Evolutionary conservation across 1,140 invertebrate species (phyloP).

Genomic region (Drosophila bocki): DNA sequence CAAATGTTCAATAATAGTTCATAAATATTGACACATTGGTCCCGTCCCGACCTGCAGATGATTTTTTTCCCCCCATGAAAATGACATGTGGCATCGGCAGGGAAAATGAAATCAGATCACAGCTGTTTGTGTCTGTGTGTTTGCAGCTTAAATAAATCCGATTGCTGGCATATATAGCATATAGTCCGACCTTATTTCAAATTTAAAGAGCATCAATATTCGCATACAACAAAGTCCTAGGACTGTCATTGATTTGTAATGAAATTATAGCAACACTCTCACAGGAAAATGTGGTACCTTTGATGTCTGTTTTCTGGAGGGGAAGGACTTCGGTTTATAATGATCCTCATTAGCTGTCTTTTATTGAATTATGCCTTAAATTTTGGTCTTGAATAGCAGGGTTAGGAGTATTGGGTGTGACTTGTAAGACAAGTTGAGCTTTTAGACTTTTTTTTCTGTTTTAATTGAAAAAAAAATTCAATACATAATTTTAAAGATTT

Average conservation of each 20-base stretch:
- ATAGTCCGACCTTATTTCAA: conserved; percentile 9
- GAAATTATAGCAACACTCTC: conserved; percentile 9
- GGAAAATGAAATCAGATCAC: conserved; percentile 59
- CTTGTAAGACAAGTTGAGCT: neutral
- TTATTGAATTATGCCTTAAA: conserved; percentile 10
- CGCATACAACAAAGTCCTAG: neutral
- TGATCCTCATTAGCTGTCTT: conserved; percentile 15
- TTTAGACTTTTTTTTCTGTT: neutral
- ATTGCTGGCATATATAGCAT: conserved; percentile 5
- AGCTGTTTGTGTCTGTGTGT: neutral
- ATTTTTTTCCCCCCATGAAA: conserved; percentile 9
- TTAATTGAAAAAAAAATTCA: neutral
- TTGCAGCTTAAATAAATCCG: conserved; percentile 33
- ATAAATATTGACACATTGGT: conserved; percentile 46
- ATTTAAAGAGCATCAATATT: conserved; percentile 32
- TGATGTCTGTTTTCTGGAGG: conserved; percentile 2
- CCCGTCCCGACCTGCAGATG: neutral
- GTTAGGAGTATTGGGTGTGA: neutral
- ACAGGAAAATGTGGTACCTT: neutral
- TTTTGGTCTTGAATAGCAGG: neutral
- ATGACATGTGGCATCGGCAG: conserved; percentile 41
- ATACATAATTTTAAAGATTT: too few relatives aligned
- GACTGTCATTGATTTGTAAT: conserved; percentile 21
- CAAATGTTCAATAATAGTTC: conserved; percentile 47
- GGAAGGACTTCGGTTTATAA: neutral